Base-by-base conservation (phyloP, 1,140 invertebrate genomes). In the Lepidotrigona ventralis region DNA sequence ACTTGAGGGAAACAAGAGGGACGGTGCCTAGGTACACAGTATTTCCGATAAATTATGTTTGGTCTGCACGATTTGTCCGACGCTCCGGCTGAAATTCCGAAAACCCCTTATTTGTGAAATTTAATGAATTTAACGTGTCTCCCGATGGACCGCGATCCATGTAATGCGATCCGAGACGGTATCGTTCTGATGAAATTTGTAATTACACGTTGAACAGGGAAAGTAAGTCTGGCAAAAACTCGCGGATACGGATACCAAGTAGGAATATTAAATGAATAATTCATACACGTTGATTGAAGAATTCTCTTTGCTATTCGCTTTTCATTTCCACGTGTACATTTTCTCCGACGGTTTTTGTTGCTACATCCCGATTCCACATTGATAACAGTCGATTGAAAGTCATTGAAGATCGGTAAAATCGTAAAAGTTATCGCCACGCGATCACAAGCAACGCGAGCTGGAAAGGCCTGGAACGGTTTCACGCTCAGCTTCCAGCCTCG, bases 1-100 rank as follows among this genome's bases (percentile, higher is more conserved):
- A 56, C 33, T 51, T 19, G 53, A 17, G 69, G 53, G 53, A 69
- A 74, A 84, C 53, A 74, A 66, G 84, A 15, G 75, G 82, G 76
- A 76, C 81, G 85, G 76, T 75, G 68, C 73, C 81, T 85, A 75
- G 78, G 84, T 89, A 88, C 75, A 90, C 90, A 88, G 90, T 92
- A 91, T 91, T 92, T 87, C 83, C 89, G 89, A 90, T 91, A 88
- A 90, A 92, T 90, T 91, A 87, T 89, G 84, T 86, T 87, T 86
- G 79, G 74, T 64, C 83, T 86, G 79, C 80, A 72, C 85, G 78
- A 89, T 89, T 86, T 86, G 77, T 54, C 51, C 73, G 85, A 79
- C 53, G 56, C 17, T 63, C 53, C 23, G 14, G 9, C 6, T 5
- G 14, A 8, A n/a, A 29, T 21, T 17, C 6, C 39, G 19, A 68